A percentile compares a stretch with the other conserved stretches of the same genome.
Conservation (phyloP, 2,797 vertebrate genomes). For the Siniperca undulata region DNA sequence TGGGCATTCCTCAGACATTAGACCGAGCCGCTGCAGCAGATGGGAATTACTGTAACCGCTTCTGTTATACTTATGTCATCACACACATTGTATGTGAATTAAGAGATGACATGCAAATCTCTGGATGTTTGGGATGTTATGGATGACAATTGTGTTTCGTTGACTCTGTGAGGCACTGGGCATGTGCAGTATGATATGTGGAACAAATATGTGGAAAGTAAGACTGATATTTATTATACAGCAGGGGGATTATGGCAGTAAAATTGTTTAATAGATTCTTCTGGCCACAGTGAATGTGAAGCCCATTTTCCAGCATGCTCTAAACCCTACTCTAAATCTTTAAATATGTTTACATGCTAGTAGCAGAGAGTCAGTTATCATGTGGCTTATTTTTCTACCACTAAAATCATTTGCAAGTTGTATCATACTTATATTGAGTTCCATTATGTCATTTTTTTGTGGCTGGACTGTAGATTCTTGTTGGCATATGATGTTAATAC, state of each 20-base stretch:
- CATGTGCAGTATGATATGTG: slow-evolving; percentile 22
- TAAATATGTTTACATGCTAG: slow-evolving; percentile 28
- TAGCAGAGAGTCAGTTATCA: not conserved
- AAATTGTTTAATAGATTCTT: slow-evolving; percentile 35
- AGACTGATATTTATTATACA: slow-evolving; percentile 27
- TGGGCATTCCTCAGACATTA: slow-evolving; percentile 72
- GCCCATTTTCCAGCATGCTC: slow-evolving; percentile 35
- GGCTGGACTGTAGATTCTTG: too few relatives aligned
- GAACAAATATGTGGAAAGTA: slow-evolving; percentile 34
- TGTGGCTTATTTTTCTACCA: slow-evolving; percentile 31
- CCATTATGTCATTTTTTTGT: slow-evolving; percentile 9
- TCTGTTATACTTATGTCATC: slow-evolving; percentile 59
- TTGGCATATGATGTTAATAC: too few relatives aligned
- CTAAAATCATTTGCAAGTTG: slow-evolving; percentile 8
- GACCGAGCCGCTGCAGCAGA: slow-evolving; percentile 59
- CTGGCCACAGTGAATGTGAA: not conserved
- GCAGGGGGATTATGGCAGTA: slow-evolving; percentile 20
- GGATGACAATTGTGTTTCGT: slow-evolving; percentile 31
- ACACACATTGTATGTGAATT: slow-evolving; percentile 36
- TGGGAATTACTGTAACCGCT: slow-evolving; percentile 60
- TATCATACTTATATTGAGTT: not conserved
- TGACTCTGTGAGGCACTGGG: not conserved
- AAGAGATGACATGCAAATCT: slow-evolving; percentile 40
- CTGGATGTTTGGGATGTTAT: slow-evolving; percentile 44
- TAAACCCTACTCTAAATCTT: not conserved